A percentile compares a stretch with the other conserved stretches of the same genome.
phyloP scores from a whole-genome alignment of 2,797 vertebrate genomes.

The Decapterus maruadsi region DNA sequence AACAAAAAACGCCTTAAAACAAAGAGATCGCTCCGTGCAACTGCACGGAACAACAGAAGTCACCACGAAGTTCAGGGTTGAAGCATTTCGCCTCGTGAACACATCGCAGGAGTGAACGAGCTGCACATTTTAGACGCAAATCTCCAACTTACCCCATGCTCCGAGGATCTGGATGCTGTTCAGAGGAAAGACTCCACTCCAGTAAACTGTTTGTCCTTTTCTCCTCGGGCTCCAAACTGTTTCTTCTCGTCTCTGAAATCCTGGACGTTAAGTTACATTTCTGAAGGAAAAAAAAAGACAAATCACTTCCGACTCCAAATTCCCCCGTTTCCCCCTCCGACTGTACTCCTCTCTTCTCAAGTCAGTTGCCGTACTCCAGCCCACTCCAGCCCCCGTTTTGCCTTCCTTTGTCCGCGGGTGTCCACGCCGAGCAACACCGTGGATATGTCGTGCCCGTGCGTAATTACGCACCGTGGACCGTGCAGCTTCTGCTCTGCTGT shows the following conservation, averaged over 20 bases:
- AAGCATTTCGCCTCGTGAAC: conserved; percentile 14
- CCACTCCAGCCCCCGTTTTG: conserved; percentile 47
- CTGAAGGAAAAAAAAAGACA: conserved; percentile 20
- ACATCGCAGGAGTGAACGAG: conserved; percentile 5
- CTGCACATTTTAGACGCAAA: conserved; percentile 1
- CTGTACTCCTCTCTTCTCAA: conserved; percentile 62
- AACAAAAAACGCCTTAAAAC: not conserved
- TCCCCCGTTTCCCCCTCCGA: conserved; percentile 50
- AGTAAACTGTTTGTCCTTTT: conserved; percentile 22
- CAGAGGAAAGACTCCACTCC: conserved; percentile 37
- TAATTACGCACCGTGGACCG: conserved; percentile 69
- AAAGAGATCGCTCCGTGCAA: not conserved
- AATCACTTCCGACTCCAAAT: conserved; percentile 75
- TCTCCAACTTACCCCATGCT: conserved; percentile 80
- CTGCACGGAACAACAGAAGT: conserved; percentile 8
- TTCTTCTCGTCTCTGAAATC: conserved; percentile 29
- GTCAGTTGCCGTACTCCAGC: conserved; percentile 66
- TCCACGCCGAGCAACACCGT: conserved; percentile 44
- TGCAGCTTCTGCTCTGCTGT: conserved; percentile 26
- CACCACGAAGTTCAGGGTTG: conserved; percentile 65
- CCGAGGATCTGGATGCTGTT: conserved; percentile 60
- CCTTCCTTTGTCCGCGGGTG: conserved; percentile 75
- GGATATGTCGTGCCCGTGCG: conserved; percentile 56
- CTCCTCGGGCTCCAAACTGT: conserved; percentile 20
- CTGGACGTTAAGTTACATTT: conserved; percentile 56